Evolutionary conservation across 2,888 invertebrate genomes (phyloP), one percentile per base, ranked within the genome.

Genomic region (Leucophora obtusa): DNA sequence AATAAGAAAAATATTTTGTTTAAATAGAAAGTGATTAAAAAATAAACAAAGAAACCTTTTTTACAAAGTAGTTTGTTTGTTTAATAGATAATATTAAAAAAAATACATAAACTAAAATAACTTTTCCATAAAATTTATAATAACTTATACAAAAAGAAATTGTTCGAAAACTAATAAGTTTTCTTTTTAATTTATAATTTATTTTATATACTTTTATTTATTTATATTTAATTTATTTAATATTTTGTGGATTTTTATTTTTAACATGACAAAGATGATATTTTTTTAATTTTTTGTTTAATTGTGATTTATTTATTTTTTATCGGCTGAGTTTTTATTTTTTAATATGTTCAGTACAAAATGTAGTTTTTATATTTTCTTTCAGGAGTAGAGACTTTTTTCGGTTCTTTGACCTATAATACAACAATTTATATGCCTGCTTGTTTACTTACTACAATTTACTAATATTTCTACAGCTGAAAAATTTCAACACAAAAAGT

Each of bases 271-370:
- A 76, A 68, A 71, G 66, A 74, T 56, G 60, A 69, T 58, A 17
- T 60, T 76, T 53, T 51, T 53, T 72, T 60, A 4, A 50, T 59
- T 65, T 80, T 63, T 79, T 77, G 35, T 66, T 78, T 71, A 24
- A 33, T 53, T 10, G 38, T 62, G 60, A 75, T 68, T 43, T 74
- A 66, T 56, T 56, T 73, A 3, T 24, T 28, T 56, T 59, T 43
- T 70, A 60, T 70, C 51, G 69, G 33, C 21, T 75, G 68, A 54
- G 43, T 54, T 65, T 68, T 66, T 63, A 65, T 71, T 72, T 75
- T 72, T 82, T 28, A 21, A 50, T 82, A 70, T 82, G 75, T 79
- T 70, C 82, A 82, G 83, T 83, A 84, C 77, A 77, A 80, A 77
- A 62, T 58, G 54, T 59, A 66, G 66, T 63, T 35, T 28, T 54